These are phyloP conservation scores for Amphipyra tragopoginis DNA, from an alignment of 2,888 invertebrate genomes.

Conservation along the genomic window DNA sequence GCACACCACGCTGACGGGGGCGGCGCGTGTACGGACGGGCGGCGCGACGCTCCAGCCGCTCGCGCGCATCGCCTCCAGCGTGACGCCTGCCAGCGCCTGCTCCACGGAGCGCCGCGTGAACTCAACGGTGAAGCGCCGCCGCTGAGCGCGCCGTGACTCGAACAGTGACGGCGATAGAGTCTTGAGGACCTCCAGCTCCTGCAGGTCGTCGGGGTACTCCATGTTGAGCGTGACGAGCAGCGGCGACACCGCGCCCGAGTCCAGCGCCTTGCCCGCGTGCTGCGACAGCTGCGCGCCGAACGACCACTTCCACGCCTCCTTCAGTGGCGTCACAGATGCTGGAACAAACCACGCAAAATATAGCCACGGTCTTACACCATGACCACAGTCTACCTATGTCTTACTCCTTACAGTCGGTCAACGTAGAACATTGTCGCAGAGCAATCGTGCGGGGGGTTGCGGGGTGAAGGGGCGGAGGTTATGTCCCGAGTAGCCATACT, in stretches of 20 bases:
- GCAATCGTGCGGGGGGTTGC: too few relatives aligned
- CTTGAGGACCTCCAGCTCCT: constrained; percentile 80
- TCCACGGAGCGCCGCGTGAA: constrained; percentile 92
- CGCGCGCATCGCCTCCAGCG: constrained; percentile 68
- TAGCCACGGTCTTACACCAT: too few relatives aligned
- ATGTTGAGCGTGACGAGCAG: constrained; percentile 91
- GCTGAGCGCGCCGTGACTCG: constrained; percentile 74
- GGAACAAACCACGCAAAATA: not conserved
- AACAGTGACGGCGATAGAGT: constrained; percentile 83
- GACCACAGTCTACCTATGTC: too few relatives aligned
- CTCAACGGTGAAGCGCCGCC: constrained; percentile 83
- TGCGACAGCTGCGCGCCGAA: constrained; percentile 90
- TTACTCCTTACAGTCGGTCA: too few relatives aligned
- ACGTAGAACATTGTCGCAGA: too few relatives aligned
- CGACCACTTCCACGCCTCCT: constrained; percentile 95
- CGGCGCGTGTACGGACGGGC: constrained; percentile 76
- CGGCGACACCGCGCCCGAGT: constrained; percentile 89
- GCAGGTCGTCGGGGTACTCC: constrained; percentile 90
- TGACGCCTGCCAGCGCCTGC: constrained; percentile 84
- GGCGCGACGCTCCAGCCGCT: constrained; percentile 75
- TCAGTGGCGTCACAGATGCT: constrained; percentile 90
- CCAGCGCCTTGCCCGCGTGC: constrained; percentile 87
- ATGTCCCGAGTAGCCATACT: too few relatives aligned
- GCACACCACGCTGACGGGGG: constrained; percentile 91
- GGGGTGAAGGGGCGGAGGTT: too few relatives aligned